A percentile compares a stretch with the other conserved stretches of the same genome.
Evolutionary conservation across 2,113 vertebrate genomes (phyloP).

Genomic region (Apteryx mantelli): DNA sequence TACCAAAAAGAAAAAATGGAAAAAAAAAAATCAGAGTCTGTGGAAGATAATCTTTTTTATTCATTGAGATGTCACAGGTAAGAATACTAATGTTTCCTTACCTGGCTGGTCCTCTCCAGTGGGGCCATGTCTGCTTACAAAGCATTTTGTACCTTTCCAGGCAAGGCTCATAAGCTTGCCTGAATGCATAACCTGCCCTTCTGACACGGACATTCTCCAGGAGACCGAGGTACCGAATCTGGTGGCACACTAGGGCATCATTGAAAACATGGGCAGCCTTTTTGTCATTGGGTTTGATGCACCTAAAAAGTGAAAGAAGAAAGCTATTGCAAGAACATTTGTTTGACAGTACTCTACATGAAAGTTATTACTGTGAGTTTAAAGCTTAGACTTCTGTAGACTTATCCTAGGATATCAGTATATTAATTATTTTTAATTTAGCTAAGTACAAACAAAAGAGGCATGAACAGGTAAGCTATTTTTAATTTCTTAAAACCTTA

Average conservation of each 20-base stretch:
- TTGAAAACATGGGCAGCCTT: slow-evolving; percentile 92
- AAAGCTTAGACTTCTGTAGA: background rate
- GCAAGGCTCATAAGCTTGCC: slow-evolving; percentile 92
- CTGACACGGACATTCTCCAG: slow-evolving; percentile 96
- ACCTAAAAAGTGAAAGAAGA: slow-evolving; percentile 74
- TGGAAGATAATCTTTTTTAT: background rate
- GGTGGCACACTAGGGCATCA: slow-evolving; percentile 91
- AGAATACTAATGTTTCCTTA: slow-evolving; percentile 47
- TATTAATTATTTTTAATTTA: background rate
- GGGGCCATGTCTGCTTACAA: slow-evolving; percentile 95
- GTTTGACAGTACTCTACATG: rapidly evolving
- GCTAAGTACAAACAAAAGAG: background rate
- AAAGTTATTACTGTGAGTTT: rapidly evolving
- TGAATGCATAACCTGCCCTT: slow-evolving; percentile 94
- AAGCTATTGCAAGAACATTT: background rate
- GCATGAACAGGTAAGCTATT: too few relatives aligned
- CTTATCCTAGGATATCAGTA: background rate
- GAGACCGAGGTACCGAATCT: slow-evolving; percentile 93
- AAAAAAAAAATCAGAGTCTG: rapidly evolving
- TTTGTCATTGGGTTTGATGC: slow-evolving; percentile 98
- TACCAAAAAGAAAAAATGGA: background rate
- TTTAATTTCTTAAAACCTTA: background rate
- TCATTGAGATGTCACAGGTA: background rate
- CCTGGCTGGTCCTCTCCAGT: slow-evolving; percentile 94
- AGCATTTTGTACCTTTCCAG: slow-evolving; percentile 99